Conservation (phyloP, 2,888 invertebrate species). For the Gymnoscelis rufifasciata region DNA sequence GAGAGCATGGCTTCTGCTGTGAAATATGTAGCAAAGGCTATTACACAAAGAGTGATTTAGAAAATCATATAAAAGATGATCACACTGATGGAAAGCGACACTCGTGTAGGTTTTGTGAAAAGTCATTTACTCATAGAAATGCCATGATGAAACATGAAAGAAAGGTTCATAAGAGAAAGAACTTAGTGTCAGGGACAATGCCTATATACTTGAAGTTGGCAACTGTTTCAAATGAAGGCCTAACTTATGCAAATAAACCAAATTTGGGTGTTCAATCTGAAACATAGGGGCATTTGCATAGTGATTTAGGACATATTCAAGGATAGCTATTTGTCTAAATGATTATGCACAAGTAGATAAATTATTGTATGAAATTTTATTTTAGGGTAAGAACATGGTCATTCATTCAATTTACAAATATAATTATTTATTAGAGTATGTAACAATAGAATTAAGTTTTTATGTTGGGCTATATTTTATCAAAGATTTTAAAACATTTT, state of each 20-base stretch:
- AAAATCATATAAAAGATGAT: conserved; percentile 62
- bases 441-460: no score
- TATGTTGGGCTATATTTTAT: no score
- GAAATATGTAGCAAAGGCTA: conserved; percentile 58
- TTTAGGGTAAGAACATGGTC: no score
- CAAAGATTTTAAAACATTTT: no score
- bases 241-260: neutral
- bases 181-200: conserved; percentile 54
- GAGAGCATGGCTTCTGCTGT: conserved; percentile 55
- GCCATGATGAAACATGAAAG: conserved; percentile 70
- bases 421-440: no score
- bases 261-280: neutral
- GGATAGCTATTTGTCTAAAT: no score
- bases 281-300: no score
- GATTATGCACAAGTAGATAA: no score
- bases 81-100: conserved; percentile 67
- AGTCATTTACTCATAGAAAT: conserved; percentile 65
- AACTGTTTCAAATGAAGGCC: conserved; percentile 26
- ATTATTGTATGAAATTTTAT: no score
- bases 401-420: no score
- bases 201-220: conserved; percentile 62
- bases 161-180: conserved; percentile 64
- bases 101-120: conserved; percentile 59
- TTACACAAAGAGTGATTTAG: conserved; percentile 53
- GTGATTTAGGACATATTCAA: no score